Percentiles rank a stretch among this genome's conserved stretches.
phyloP scores from a whole-genome alignment of 2,888 invertebrate genomes.

The Enchytraeus crypticus region DNA sequence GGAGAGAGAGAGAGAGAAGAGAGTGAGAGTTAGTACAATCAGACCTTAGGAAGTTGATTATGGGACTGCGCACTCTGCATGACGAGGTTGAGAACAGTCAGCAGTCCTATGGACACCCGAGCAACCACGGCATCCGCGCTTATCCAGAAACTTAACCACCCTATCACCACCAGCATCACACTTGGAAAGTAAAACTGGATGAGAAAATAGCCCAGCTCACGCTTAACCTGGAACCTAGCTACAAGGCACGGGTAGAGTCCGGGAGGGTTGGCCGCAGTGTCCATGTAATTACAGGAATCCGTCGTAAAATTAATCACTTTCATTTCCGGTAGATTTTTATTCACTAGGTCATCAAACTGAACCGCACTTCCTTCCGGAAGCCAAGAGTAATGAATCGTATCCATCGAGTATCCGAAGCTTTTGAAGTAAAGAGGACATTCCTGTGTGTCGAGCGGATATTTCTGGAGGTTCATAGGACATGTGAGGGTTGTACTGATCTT shows the following conservation, averaged over 20 bases:
- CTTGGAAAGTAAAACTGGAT: constrained; percentile 29
- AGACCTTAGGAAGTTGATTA: constrained; percentile 77
- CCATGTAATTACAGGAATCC: not conserved
- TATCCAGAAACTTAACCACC: constrained; percentile 94
- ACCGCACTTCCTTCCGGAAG: not conserved
- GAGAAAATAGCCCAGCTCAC: constrained; percentile 27
- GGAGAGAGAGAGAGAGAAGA: not conserved
- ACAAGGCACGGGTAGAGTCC: constrained; percentile 22
- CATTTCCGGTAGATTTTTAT: not conserved
- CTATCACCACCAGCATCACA: constrained; percentile 71
- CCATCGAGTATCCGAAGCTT: constrained; percentile 15
- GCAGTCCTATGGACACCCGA: constrained; percentile 74
- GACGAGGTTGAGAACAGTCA: constrained; percentile 64
- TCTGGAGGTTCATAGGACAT: constrained; percentile 40
- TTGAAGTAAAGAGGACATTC: constrained; percentile 34
- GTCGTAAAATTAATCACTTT: not conserved
- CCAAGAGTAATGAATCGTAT: not conserved
- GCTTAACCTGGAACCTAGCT: constrained; percentile 22
- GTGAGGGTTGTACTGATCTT: constrained; percentile 24
- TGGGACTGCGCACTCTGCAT: constrained; percentile 87
- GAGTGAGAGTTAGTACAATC: constrained; percentile 51
- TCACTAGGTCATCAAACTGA: not conserved
- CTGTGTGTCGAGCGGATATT: constrained; percentile 43
- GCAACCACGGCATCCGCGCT: constrained; percentile 75
- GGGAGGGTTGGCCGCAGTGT: not conserved